phyloP scores from a whole-genome alignment of 2,113 vertebrate genomes.

The Amphiprion percula region DNA sequence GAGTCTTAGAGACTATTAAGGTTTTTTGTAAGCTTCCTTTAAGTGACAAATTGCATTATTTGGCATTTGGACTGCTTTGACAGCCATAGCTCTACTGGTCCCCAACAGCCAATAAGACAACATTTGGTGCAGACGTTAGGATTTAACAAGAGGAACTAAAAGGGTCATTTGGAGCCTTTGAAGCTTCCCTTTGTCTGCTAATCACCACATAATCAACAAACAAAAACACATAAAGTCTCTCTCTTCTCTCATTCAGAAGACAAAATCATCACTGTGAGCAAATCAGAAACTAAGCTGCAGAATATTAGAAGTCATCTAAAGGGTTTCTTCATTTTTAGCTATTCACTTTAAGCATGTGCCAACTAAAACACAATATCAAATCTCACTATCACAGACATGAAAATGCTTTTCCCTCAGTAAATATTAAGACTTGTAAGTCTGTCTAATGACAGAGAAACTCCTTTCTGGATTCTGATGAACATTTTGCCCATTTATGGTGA shows the following conservation, averaged over 20 bases:
- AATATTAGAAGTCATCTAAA: background rate
- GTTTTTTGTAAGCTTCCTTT: background rate
- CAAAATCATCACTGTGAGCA: background rate
- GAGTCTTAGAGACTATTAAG: no score
- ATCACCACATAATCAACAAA: constrained; percentile 55
- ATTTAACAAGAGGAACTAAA: constrained; percentile 71
- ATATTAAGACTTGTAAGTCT: no score
- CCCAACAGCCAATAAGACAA: constrained; percentile 33
- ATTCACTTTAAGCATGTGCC: no score
- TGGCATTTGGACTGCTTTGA: constrained; percentile 1
- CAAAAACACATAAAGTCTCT: background rate
- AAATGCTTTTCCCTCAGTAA: background rate
- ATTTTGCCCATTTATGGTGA: background rate
- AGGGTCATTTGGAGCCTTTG: constrained; percentile 58
- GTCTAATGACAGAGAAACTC: no score
- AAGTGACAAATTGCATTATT: background rate
- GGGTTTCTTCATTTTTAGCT: background rate
- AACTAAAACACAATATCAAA: no score
- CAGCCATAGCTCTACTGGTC: constrained; percentile 6
- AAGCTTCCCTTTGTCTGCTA: constrained; percentile 58
- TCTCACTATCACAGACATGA: no score
- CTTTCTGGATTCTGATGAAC: background rate
- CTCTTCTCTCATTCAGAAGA: constrained; percentile 7
- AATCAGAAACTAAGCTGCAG: background rate
- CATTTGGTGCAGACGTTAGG: constrained; percentile 64